These are phyloP conservation scores for Typhlichthys eigenmanni DNA, from an alignment of 2,797 vertebrate species.

Conservation along the genomic window DNA sequence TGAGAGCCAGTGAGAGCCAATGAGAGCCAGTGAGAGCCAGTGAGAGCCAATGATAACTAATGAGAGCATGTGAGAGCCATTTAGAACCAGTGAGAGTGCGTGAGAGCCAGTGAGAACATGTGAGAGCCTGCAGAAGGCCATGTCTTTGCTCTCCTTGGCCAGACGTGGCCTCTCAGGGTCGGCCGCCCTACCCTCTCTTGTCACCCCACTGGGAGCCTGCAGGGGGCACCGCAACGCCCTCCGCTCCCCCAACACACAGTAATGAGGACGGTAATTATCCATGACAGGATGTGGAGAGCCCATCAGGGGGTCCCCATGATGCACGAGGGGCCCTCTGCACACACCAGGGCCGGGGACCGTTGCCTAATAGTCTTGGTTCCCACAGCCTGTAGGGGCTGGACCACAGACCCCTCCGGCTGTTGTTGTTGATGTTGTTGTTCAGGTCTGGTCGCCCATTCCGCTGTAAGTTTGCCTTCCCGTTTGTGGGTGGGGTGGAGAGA, in stretches of 20 bases:
- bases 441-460: background rate
- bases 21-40: too few species aligned
- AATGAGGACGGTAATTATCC: conserved; percentile 82
- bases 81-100: too few species aligned
- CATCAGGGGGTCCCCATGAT: conserved; percentile 54
- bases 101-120: background rate
- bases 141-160: conserved; percentile 44
- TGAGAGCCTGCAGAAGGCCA: conserved; percentile 37
- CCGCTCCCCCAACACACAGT: conserved; percentile 69
- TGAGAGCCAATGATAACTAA: background rate
- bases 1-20: too few species aligned
- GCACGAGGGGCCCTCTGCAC: conserved; percentile 42
- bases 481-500: conserved; percentile 20
- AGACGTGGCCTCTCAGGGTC: conserved; percentile 57
- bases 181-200: conserved; percentile 49
- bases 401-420: background rate
- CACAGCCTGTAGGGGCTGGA: conserved; percentile 40
- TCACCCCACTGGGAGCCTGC: conserved; percentile 57
- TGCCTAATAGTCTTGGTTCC: conserved; percentile 60
- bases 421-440: too few species aligned
- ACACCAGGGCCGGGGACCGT: conserved; percentile 55
- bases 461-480: background rate
- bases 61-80: too few species aligned
- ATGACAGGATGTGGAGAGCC: conserved; percentile 74
- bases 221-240: conserved; percentile 58